phyloP scores from a whole-genome alignment of 1,140 invertebrate species.

The Leptestheria dahalacensis region DNA sequence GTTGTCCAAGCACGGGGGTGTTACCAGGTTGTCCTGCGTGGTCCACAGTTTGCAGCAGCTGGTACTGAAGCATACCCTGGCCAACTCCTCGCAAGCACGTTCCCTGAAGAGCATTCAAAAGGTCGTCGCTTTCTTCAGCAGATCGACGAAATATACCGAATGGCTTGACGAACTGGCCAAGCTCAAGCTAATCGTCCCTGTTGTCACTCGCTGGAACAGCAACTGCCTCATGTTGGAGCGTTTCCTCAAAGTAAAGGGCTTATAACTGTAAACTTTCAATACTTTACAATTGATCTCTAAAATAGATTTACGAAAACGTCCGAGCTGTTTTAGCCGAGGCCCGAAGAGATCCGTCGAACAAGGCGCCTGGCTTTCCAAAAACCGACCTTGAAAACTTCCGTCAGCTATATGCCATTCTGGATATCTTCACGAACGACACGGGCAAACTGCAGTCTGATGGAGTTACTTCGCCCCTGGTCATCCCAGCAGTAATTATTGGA shows the following conservation, averaged over 20 bases:
- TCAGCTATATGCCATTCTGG: neutral
- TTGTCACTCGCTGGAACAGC: slow-evolving; percentile 3
- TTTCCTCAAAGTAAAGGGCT: neutral
- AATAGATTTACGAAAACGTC: neutral
- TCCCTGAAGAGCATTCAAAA: neutral
- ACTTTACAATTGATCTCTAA: neutral
- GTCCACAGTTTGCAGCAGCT: neutral
- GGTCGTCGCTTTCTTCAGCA: neutral
- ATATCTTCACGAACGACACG: neutral
- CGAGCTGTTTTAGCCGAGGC: neutral
- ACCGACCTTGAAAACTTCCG: neutral
- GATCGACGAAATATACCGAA: slow-evolving; percentile 4
- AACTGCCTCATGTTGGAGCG: neutral
- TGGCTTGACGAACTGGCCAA: neutral
- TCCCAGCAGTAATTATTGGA: neutral
- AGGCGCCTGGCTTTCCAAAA: neutral
- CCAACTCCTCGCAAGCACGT: neutral
- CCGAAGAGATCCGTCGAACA: neutral
- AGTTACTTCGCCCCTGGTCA: slow-evolving; percentile 1
- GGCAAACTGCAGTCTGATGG: neutral
- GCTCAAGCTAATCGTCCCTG: neutral
- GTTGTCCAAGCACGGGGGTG: neutral
- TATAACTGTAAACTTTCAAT: neutral
- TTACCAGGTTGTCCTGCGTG: neutral
- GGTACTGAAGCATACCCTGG: neutral